Base-by-base conservation (phyloP, 1,140 invertebrate genomes). In the Hermatobates lingyangjiaoensis region DNA sequence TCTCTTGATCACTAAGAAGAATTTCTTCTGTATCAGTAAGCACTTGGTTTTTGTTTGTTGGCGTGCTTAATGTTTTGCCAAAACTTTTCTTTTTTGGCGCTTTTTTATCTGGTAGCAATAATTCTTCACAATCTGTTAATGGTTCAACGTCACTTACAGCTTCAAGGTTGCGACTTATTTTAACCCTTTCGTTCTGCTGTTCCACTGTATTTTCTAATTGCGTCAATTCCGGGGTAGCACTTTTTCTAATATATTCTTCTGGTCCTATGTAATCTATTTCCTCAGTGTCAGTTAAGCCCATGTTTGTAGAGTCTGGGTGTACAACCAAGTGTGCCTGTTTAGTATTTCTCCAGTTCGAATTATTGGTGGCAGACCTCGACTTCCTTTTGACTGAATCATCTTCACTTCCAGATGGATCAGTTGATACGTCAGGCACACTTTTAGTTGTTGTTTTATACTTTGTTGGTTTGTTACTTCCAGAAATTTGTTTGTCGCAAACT, bases 61-160 rank as follows among this genome's bases (percentile, higher is more conserved):
- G 7, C 15, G 28, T 34, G 28, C 7, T 7, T 18, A 4, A 20
- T 5, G 39, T 14, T 18, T 4, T 7, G 4, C 18, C 18, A 15
- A 15, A 7, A 34, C 7, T 7, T 42, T 40, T 38, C 23, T 40
- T 50, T 2, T 18, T 30, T 24, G 23, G 21, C 26, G 23, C 27
- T 21, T 23, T 23, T 24, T 20, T 38, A 7, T 24, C 21, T 20
- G 38, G 21, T 25, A 50, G 15, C 4, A 38, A 21, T 20, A 50
- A 5, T 46, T 52, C 51, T 46, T 52, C 51, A 46, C 44, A 23
- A 44, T 52, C 51, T 14, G 51, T 52, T 26, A 42, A 24, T 14
- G 51, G 51, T 2, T 52, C 51, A 27, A 7, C 26, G 5, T 12
- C 46, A 28, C 25, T 27, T 27, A 42, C 4, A 7, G 7, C 39